Percentiles rank a stretch among this genome's conserved stretches.
These are phyloP conservation scores for Drosophila athabasca DNA, from an alignment of 1,140 invertebrate species.

Conservation along the genomic window DNA sequence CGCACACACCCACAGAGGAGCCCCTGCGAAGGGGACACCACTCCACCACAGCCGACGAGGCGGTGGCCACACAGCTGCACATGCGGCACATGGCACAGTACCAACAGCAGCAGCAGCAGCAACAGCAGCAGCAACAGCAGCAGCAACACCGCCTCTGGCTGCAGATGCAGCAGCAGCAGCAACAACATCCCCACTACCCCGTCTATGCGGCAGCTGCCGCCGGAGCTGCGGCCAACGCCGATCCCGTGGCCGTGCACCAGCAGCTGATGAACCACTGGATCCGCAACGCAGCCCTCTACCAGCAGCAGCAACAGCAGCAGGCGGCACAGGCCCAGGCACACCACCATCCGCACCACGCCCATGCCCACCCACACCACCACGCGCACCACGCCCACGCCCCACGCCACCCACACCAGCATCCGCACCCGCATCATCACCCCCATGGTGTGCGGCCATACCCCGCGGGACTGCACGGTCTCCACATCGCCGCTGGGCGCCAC, in stretches of 20 bases:
- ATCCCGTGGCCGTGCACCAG: constrained; percentile 83
- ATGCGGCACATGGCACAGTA: constrained; percentile 75
- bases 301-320: constrained; percentile 84
- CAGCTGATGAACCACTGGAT: constrained; percentile 90
- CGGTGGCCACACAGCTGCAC: constrained; percentile 65
- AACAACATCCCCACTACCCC: constrained; percentile 60
- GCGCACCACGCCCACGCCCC: constrained; percentile 34
- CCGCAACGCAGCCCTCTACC: constrained; percentile 87
- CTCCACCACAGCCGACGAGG: constrained; percentile 70
- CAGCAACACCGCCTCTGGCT: constrained; percentile 74
- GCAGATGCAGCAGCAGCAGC: constrained; percentile 60
- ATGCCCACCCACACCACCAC: constrained; percentile 47
- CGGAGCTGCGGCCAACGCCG: constrained; percentile 57
- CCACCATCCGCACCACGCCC: constrained; percentile 39
- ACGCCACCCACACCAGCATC: constrained; percentile 51
- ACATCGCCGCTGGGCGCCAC: constrained; percentile 68
- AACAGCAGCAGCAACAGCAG: constrained; percentile 60
- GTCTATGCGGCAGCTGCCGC: constrained; percentile 51
- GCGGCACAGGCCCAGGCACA: constrained; percentile 31
- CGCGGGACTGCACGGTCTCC: constrained; percentile 75
- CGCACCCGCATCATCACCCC: constrained; percentile 50
- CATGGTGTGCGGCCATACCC: constrained; percentile 73
- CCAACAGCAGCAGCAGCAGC: constrained; percentile 68
- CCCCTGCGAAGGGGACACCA: constrained; percentile 63
- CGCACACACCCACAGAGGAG: constrained; percentile 88